Evolutionary conservation across 2,113 vertebrate species (phyloP).

Genomic region (Garra rufa): DNA sequence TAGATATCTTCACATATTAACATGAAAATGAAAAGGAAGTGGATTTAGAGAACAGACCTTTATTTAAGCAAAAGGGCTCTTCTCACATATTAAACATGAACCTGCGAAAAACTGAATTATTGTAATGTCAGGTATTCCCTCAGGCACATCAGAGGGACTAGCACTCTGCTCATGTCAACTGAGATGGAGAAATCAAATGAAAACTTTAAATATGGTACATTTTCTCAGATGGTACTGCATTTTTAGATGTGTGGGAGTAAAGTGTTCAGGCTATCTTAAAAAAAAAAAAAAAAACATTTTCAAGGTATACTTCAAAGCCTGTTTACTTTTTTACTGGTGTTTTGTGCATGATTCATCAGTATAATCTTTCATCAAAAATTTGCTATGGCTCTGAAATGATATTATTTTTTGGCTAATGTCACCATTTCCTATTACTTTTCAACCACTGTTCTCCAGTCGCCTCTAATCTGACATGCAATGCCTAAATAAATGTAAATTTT

Average conservation of each 20-base stretch:
- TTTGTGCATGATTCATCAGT: background rate
- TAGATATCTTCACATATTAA: conserved; percentile 45
- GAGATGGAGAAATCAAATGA: conserved; percentile 43
- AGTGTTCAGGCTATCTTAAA: background rate
- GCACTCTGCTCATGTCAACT: conserved; percentile 60
- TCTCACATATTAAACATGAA: conserved; percentile 71
- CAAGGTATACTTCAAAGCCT: background rate
- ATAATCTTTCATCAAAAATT: background rate
- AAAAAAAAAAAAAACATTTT: background rate
- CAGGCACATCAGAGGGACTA: conserved; percentile 59
- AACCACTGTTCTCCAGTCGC: too few species aligned
- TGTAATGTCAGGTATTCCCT: conserved; percentile 72
- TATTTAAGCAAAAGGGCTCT: conserved; percentile 58
- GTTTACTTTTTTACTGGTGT: background rate
- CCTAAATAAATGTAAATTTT: background rate
- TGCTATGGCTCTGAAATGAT: background rate
- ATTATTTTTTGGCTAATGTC: too few species aligned
- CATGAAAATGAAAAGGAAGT: conserved; percentile 53
- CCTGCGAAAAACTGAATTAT: conserved; percentile 59
- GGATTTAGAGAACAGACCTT: conserved; percentile 44
- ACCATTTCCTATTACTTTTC: background rate
- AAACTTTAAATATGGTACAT: background rate
- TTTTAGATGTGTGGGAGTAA: background rate
- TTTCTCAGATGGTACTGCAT: background rate
- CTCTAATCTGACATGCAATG: background rate